These are phyloP conservation scores for Pseudochromis fuscus DNA, from an alignment of 2,797 vertebrate genomes.

Conservation along the genomic window DNA sequence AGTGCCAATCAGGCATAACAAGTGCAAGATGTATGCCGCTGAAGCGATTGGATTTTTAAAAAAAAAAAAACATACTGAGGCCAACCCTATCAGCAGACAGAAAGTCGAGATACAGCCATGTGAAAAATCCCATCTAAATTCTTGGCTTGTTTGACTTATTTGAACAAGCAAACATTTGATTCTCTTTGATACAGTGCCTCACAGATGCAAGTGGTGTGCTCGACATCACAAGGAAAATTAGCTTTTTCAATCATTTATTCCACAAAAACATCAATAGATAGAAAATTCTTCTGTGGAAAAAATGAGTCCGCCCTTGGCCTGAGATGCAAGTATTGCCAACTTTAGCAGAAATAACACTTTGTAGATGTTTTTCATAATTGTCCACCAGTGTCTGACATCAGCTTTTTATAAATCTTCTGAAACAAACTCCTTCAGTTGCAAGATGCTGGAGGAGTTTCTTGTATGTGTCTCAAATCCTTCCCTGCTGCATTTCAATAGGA, in stretches of 20 bases:
- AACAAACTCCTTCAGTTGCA: neutral
- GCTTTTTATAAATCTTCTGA: neutral
- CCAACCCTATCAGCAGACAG: neutral
- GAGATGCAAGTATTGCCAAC: neutral
- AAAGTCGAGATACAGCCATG: neutral
- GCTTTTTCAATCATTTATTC: neutral
- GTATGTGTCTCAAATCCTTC: neutral
- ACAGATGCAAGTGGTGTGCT: neutral
- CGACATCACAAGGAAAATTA: neutral
- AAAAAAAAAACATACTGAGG: neutral
- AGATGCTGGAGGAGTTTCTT: neutral
- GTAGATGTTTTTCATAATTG: neutral
- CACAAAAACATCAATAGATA: neutral
- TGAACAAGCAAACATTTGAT: neutral
- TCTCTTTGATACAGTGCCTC: neutral
- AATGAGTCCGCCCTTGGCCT: neutral
- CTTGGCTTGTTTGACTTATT: neutral
- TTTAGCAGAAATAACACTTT: neutral
- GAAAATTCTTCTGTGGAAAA: neutral
- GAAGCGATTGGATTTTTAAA: neutral
- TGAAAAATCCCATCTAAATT: neutral
- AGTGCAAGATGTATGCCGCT: neutral
- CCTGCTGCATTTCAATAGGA: slow-evolving; percentile 6
- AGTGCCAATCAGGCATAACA: neutral
- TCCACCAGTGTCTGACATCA: neutral